Base-by-base conservation (phyloP, 1,140 invertebrate species). In the Cydia pomonella region DNA sequence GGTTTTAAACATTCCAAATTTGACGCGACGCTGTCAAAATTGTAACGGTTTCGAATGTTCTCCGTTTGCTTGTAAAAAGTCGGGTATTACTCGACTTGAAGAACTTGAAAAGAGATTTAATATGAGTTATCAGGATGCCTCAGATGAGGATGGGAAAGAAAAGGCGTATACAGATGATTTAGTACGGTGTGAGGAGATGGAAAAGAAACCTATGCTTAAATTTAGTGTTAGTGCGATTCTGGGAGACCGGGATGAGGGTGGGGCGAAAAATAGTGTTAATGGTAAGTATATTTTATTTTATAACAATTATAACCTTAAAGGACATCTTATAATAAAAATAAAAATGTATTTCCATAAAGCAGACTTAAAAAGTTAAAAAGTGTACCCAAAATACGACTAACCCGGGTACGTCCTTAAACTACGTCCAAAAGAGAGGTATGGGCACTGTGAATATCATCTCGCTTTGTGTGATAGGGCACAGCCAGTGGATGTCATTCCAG, bases 211-310 rank as follows among this genome's bases (percentile, higher is more conserved):
- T 0, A 95, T 97, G 80, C 94, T 98, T 75, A 98, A 98, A 92
- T 98, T 98, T 91, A 98, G 97, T 94, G 97, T 98, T 73, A 97
- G 96, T 93, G 97, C 97, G 16, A 98, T 98, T 80, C 94, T 98
- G 59, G 97, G 97, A 0, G 85, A 87, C n/a, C 73, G 82, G 23
- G 90, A 89, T 21, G 87, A 89, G 3, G 76, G 81, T 27, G 76
- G 77, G 0, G 76, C 76, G 16, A 90, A 86, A 75, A 88, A 59
- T 72, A 81, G 80, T 75, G 80, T 87, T 64, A 86, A 79, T 62
- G 90, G 88, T 90, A 63, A 85, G 87, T 87, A 44, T 71, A 44
- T 71, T 64, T 63, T 2, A 59, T 23, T 12, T 3, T 59, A 7
- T 53, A 7, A 50, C 47, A n/a, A n/a, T n/a, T n/a, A n/a, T n/a